phyloP scores from a whole-genome alignment of 2,113 vertebrate genomes.

The Pterocles gutturalis region DNA sequence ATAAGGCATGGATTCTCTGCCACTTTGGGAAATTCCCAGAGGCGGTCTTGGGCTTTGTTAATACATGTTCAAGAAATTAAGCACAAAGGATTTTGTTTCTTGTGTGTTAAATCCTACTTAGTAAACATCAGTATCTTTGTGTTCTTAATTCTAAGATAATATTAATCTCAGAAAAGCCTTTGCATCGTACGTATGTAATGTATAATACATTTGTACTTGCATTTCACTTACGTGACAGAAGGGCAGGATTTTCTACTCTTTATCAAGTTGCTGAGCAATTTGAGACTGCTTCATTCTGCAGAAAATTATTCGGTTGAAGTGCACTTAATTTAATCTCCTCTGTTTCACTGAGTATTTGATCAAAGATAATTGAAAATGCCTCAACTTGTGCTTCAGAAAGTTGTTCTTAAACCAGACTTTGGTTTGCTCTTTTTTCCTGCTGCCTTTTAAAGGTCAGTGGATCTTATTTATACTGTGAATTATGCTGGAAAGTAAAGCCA shows the following conservation, averaged over 20 bases:
- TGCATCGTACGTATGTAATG: neutral
- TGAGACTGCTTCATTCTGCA: slow-evolving; percentile 23
- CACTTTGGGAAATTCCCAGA: slow-evolving; percentile 33
- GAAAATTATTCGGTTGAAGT: slow-evolving; percentile 47
- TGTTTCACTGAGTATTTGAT: slow-evolving; percentile 56
- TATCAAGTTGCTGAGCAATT: slow-evolving; percentile 22
- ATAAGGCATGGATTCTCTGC: neutral
- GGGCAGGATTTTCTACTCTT: slow-evolving; percentile 20
- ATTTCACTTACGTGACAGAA: slow-evolving; percentile 8
- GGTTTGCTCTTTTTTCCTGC: neutral
- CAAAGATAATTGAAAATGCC: slow-evolving; percentile 44
- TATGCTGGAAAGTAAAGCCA: neutral
- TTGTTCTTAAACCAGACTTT: slow-evolving; percentile 37
- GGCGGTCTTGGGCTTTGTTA: neutral
- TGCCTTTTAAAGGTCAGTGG: slow-evolving; percentile 4
- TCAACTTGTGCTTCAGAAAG: slow-evolving; percentile 17
- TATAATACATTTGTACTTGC: neutral
- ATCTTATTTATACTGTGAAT: neutral
- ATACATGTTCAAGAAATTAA: neutral
- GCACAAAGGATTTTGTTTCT: slow-evolving; percentile 25
- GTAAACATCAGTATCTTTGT: slow-evolving; percentile 39
- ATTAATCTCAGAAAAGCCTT: slow-evolving; percentile 49
- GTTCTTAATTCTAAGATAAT: slow-evolving; percentile 23
- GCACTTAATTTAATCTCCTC: slow-evolving; percentile 58
- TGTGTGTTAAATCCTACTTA: slow-evolving; percentile 38